phyloP scores from a whole-genome alignment of 2,797 vertebrate genomes.

The Nasua narica region DNA sequence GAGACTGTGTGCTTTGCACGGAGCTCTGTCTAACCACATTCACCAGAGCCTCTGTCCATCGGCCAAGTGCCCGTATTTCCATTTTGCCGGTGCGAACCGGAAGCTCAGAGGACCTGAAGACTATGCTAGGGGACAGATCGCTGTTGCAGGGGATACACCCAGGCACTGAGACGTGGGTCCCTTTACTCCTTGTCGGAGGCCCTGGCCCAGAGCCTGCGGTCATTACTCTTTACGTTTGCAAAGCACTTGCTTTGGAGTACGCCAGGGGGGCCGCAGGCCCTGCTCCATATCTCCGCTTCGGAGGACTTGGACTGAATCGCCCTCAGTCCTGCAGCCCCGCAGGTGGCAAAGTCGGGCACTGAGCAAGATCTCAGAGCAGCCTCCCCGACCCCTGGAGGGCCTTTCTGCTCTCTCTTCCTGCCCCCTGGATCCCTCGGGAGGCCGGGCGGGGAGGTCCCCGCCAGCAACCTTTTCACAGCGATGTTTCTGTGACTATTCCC shows the following conservation, averaged over 20 bases:
- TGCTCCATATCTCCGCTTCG: rapidly evolving
- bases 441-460: not conserved
- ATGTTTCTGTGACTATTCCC: not conserved
- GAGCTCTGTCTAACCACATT: not conserved
- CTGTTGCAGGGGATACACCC: not conserved
- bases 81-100: not conserved
- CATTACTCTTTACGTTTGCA: not conserved
- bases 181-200: not conserved
- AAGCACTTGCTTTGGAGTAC: rapidly evolving
- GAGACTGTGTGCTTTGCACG: not conserved
- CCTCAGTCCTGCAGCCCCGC: not conserved
- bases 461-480: not conserved
- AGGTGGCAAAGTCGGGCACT: not conserved
- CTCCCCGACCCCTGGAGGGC: rapidly evolving
- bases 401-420: not conserved
- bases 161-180: not conserved
- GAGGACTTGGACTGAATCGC: not conserved
- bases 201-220: not conserved
- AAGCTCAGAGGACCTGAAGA: not conserved
- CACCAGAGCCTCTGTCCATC: not conserved
- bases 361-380: not conserved
- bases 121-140: not conserved
- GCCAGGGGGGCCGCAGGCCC: rapidly evolving
- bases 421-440: not conserved
- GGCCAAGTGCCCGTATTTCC: not conserved